phyloP scores from a whole-genome alignment of 92 coral and sea anemone species.

The Virgularia gustaviana region DNA sequence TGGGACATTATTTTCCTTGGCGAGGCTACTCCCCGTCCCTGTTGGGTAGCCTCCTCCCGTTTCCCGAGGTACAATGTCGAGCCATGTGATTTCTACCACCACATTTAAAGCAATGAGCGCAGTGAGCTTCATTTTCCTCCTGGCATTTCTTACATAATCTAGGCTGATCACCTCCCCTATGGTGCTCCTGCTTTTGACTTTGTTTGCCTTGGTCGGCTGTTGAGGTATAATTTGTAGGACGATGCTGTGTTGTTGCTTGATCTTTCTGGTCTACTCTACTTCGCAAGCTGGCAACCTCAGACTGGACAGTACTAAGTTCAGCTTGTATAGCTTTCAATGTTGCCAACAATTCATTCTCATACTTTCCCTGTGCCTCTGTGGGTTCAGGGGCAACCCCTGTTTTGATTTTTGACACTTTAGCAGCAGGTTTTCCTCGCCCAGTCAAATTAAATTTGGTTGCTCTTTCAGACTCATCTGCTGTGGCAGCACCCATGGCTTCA shows the following conservation, averaged over 20 bases:
- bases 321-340: slow-evolving; percentile 45
- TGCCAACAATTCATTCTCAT: slow-evolving; percentile 23
- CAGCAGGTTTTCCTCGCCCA: neutral
- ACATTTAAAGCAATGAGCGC: slow-evolving; percentile 51
- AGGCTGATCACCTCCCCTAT: slow-evolving; percentile 5
- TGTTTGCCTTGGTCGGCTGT: neutral
- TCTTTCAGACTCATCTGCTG: slow-evolving; percentile 40
- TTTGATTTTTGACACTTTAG: slow-evolving; percentile 7
- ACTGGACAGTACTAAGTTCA: slow-evolving; percentile 23
- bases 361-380: neutral
- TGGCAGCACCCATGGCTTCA: slow-evolving; percentile 53
- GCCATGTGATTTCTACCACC: slow-evolving; percentile 46
- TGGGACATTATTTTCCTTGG: slow-evolving; percentile 45
- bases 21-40: slow-evolving; percentile 55
- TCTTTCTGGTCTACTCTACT: slow-evolving; percentile 15
- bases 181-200: neutral
- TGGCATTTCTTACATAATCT: slow-evolving; percentile 23
- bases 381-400: neutral
- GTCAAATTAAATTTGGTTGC: slow-evolving; percentile 18
- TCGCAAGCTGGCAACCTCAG: slow-evolving; percentile 20
- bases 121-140: slow-evolving; percentile 36
- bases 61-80: slow-evolving; percentile 46
- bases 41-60: slow-evolving; percentile 49
- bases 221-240: neutral
- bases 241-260: slow-evolving; percentile 1